Evolutionary conservation across 2,888 invertebrate genomes (phyloP), one percentile per base, ranked within the genome.

Genomic region (Podotricha telesiphe): DNA sequence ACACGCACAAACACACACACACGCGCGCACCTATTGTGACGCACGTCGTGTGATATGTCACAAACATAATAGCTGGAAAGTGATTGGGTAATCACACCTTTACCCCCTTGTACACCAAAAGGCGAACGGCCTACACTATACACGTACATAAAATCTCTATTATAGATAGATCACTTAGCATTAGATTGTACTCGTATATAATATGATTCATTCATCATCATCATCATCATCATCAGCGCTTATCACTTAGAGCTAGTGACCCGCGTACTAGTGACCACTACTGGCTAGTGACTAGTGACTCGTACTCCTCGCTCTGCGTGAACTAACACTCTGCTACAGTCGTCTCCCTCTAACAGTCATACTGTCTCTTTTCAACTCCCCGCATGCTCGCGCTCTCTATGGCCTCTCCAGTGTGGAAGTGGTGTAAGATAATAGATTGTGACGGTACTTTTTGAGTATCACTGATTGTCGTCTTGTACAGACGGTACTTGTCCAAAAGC

Each of bases 161-260:
- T 1, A 34, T 34, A 1, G 34, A 34, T 53, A 55, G 55, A 55
- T 37, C n/a, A 55, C 34, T 17, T 34, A 6, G 34, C 6, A 17
- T 17, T 37, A 17, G 55, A 17, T 34, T 55, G 55, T 28, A 2
- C 28, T 28, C 28, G 28, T 55, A 37, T 17, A 19, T 34, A 55
- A 55, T 17, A 34, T 5, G 34, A 55, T 37, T 42, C 34, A 17
- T 34, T 34, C 53, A 53, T 53, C 51, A 51, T 51, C 51, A 53
- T 53, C 51, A 53, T 53, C 53, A 15, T 47, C 47, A 55, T 55
- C 53, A 55, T 37, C 55, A 55, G 3, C 6, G 55, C 55, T 55
- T 55, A 17, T 37, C 17, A 34, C 17, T 11, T 55, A 55, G 34
- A 55, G 34, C 34, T n/a, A n/a, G n/a, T 37, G 11, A 17, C 55